Conservation (phyloP, 2,888 invertebrate species). For the Nineta flava region DNA sequence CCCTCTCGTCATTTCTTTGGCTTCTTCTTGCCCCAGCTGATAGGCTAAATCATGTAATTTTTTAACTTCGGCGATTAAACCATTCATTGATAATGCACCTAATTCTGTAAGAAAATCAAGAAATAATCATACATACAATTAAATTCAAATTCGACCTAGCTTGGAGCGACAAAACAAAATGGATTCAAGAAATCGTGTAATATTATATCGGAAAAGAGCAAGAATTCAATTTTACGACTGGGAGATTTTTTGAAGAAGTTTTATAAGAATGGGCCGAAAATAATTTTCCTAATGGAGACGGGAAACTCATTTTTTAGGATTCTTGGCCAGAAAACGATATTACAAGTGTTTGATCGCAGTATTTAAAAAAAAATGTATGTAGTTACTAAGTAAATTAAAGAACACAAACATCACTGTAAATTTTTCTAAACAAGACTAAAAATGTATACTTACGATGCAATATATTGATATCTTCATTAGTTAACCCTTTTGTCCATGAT, state of each 20-base stretch:
- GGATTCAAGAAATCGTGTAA: not conserved
- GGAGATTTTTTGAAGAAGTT: not conserved
- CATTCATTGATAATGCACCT: constrained; percentile 58
- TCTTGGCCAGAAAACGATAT: no score
- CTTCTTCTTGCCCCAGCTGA: constrained; percentile 85
- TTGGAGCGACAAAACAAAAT: not conserved
- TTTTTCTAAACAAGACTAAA: not conserved
- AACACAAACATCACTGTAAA: no score
- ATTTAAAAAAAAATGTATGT: constrained; percentile 4
- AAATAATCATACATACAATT: constrained; percentile 2
- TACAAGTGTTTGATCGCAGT: not conserved
- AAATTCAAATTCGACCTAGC: no score
- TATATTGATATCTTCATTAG: constrained; percentile 54
- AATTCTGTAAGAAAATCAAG: constrained; percentile 39
- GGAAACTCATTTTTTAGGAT: no score
- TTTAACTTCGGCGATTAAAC: constrained; percentile 82
- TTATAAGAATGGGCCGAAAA: no score
- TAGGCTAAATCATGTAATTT: constrained; percentile 89
- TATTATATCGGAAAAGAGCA: constrained; percentile 2
- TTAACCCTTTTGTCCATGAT: constrained; percentile 52
- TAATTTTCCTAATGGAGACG: no score
- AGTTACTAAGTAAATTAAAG: not conserved
- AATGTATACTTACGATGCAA: constrained; percentile 54
- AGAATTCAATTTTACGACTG: not conserved
- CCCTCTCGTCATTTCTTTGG: constrained; percentile 91